Base-by-base conservation (phyloP, 1,140 invertebrate species). In the Drosophila truncata region DNA sequence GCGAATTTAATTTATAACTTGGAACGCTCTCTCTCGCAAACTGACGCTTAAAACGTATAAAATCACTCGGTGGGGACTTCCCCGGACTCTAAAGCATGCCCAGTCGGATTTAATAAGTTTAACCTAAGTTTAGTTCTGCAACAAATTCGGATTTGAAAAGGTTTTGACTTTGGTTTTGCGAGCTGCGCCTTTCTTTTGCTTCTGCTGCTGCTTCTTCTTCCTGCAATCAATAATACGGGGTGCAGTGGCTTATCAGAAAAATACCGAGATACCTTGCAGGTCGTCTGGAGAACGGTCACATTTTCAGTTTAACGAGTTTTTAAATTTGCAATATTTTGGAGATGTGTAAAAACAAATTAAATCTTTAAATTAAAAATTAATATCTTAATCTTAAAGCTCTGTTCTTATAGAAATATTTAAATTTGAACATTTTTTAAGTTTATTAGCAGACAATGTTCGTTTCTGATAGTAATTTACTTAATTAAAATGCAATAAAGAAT, bases 141-240 rank as follows among this genome's bases (percentile, higher is more conserved):
- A 46, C 14, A 75, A 62, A 76, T 37, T 65, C 20, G 33, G 37
- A 55, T 82, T 86, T 67, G 49, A 75, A 86, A 63, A 75, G 31
- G 52, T 74, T 57, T 63, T 37, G 73, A 58, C 58, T 57, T 63
- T 33, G 67, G 60, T 77, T 80, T 78, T 54, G 31, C 29, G 46
- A 61, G 82, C 82, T 85, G 82, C 78, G 79, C 82, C 82, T 86
- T 79, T 85, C 82, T 81, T 86, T 85, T 65, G 74, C 82, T 85
- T 60, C 39, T 80, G 20, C 76, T 63, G 7, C 18, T 44, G 2
- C 44, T 47, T 78, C 80, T 82, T 82, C 69, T 78, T 82, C 47
- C 75, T 66, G 39, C 80, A 85, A 85, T 85, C 82, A 85, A 85
- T 85, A 85, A 85, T 74, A 80, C 27, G 27, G 11, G 49, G n/a